These are phyloP conservation scores for Lagocephalus sceleratus DNA, from an alignment of 2,797 vertebrate species.

Conservation along the genomic window DNA sequence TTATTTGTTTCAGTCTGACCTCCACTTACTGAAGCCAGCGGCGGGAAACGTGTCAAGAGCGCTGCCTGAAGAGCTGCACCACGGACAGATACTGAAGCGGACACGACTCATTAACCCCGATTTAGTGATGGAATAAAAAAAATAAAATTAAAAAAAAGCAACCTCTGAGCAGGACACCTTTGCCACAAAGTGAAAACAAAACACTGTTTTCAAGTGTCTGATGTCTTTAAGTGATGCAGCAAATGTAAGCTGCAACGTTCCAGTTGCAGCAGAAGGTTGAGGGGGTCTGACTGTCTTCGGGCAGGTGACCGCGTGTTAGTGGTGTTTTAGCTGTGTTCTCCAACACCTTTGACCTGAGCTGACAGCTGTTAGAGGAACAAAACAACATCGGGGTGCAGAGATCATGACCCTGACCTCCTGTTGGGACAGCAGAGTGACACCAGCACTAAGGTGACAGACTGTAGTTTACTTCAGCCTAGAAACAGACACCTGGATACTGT, in stretches of 20 bases:
- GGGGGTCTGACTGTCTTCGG: slow-evolving; percentile 18
- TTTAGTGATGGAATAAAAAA: slow-evolving; percentile 44
- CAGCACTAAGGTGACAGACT: slow-evolving; percentile 18
- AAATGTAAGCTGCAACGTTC: too few relatives aligned
- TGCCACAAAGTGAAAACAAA: too few relatives aligned
- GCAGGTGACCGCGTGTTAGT: slow-evolving; percentile 14
- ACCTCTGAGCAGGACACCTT: too few relatives aligned
- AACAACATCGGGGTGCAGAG: slow-evolving; percentile 19
- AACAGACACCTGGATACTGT: slow-evolving; percentile 1
- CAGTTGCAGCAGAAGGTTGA: background rate
- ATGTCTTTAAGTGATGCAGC: too few relatives aligned
- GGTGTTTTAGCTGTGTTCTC: slow-evolving; percentile 10
- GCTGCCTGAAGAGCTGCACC: slow-evolving; percentile 52
- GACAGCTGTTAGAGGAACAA: slow-evolving; percentile 23
- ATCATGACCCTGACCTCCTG: slow-evolving; percentile 34
- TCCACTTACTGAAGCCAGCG: slow-evolving; percentile 42
- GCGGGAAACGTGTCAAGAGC: slow-evolving; percentile 52
- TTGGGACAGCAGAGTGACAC: slow-evolving; percentile 22
- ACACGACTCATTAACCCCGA: slow-evolving; percentile 57
- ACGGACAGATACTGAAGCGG: slow-evolving; percentile 49
- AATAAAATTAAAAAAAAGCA: too few relatives aligned
- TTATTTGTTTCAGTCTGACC: slow-evolving; percentile 65
- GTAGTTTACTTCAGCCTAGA: slow-evolving; percentile 4
- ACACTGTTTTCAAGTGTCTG: too few relatives aligned
- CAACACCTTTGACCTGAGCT: slow-evolving; percentile 23